phyloP scores from a whole-genome alignment of 2,797 vertebrate species.

The Erpetoichthys calabaricus region DNA sequence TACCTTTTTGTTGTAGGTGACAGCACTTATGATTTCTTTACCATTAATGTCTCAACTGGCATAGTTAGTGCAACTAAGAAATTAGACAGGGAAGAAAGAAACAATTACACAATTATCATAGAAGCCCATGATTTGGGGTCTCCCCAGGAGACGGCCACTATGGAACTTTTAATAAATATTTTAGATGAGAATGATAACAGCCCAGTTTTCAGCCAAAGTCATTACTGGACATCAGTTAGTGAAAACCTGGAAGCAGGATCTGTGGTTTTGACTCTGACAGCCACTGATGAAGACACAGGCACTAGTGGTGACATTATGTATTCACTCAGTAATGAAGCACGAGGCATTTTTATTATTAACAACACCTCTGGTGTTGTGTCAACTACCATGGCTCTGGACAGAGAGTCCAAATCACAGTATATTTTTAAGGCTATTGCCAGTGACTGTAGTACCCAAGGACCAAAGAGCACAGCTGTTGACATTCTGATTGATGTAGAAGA shows the following conservation, averaged over 20 bases:
- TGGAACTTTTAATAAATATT: constrained; percentile 51
- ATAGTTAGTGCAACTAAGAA: constrained; percentile 48
- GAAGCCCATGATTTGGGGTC: constrained; percentile 62
- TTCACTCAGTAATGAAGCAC: constrained; percentile 53
- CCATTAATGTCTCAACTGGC: constrained; percentile 60
- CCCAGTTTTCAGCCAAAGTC: constrained; percentile 51
- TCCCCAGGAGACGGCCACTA: constrained; percentile 43
- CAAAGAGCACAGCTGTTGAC: constrained; percentile 48
- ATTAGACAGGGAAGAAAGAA: constrained; percentile 68
- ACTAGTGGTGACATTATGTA: constrained; percentile 62
- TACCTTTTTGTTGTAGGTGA: constrained; percentile 44
- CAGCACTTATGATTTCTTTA: constrained; percentile 56
- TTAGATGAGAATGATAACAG: constrained; percentile 80
- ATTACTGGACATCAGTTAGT: constrained; percentile 53
- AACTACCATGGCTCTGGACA: constrained; percentile 53
- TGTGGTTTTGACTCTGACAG: constrained; percentile 48
- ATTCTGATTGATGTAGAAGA: constrained; percentile 67
- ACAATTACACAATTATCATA: constrained; percentile 63
- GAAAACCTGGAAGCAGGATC: constrained; percentile 61
- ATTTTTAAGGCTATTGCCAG: constrained; percentile 56
- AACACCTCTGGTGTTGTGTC: constrained; percentile 42
- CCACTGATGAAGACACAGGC: constrained; percentile 64
- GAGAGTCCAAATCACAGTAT: constrained; percentile 59
- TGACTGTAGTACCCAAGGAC: constrained; percentile 50
- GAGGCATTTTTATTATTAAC: constrained; percentile 59